Base-by-base conservation (phyloP, 2,113 vertebrate genomes). In the Hipposideros armiger region DNA sequence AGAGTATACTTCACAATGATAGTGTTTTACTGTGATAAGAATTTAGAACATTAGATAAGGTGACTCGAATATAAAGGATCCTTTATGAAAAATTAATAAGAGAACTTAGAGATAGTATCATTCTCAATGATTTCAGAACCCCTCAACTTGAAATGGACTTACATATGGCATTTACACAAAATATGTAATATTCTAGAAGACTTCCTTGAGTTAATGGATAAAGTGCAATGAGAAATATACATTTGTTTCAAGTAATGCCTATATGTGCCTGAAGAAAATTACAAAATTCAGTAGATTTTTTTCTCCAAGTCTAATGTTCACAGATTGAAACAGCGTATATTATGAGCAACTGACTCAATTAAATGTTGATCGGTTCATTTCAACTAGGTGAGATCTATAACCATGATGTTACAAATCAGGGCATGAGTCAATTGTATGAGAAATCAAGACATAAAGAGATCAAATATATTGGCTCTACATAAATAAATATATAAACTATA, bases 41-140 rank as follows among this genome's bases (percentile, higher is more conserved):
- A 56, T 78, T 94, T 87, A 77, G 20, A 91, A 66, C 6, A 92
- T 66, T 26, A 87, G 32, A 36, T 60, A 62, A 69, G 3, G 64
- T 72, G 40, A 92, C 8, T 32, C 67, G 40, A 84, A 62, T 56
- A 84, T 28, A 95, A 92, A 78, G 14, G 3, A 54, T n/a, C 20
- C 4, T 78, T 78, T 60, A 62, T 52, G 20, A 3, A 28, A 88
- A 86, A 81, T 62, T 50, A 77, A 54, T 83, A 30, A 80, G 15
- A 72, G 5, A 72, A 0, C 4, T 78, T 92, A 72, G 40, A 83
- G 20, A 45, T 60, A 67, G 8, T 47, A 32, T 60, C 62, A 42
- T 13, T 70, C 45, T 93, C 76, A 93, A 70, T 76, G 85, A 83
- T 70, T 86, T 45, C 11, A 90, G 52, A 95, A 76, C 7, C 22